A percentile compares a stretch with the other conserved stretches of the same genome.
phyloP scores from a whole-genome alignment of 2,888 invertebrate genomes.

The Drosophila mimetica region DNA sequence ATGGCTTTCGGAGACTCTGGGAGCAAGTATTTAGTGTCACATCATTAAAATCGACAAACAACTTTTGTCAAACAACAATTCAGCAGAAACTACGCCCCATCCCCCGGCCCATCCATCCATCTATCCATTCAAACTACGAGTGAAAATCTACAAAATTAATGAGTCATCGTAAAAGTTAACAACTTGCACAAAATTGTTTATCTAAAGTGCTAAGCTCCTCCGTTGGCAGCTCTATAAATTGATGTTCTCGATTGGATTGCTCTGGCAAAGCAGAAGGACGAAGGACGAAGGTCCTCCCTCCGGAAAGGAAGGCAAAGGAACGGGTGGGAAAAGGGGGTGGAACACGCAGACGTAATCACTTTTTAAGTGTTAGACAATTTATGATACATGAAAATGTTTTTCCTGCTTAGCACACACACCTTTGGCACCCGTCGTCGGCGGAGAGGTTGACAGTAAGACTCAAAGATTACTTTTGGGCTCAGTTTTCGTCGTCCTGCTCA shows the following conservation, averaged over 20 bases:
- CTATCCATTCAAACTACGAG: slow-evolving; percentile 20
- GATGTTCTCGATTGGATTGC: slow-evolving; percentile 57
- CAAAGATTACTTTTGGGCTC: slow-evolving; percentile 68
- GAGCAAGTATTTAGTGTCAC: slow-evolving; percentile 48
- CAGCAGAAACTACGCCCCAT: slow-evolving; percentile 53
- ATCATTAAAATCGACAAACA: slow-evolving; percentile 61
- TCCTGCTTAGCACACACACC: slow-evolving; percentile 45
- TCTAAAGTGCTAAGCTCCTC: slow-evolving; percentile 69
- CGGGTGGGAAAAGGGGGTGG: no score
- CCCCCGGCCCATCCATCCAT: background rate
- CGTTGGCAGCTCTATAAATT: slow-evolving; percentile 61
- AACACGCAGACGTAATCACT: slow-evolving; percentile 79
- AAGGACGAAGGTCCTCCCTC: slow-evolving; percentile 1
- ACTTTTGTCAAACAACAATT: slow-evolving; percentile 61
- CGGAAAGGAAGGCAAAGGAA: background rate
- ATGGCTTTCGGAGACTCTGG: background rate
- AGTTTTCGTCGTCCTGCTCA: slow-evolving; percentile 51
- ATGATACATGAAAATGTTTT: slow-evolving; percentile 77
- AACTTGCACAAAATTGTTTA: slow-evolving; percentile 78
- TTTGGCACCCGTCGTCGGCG: slow-evolving; percentile 11
- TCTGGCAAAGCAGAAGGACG: slow-evolving; percentile 5
- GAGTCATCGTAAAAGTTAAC: slow-evolving; percentile 80
- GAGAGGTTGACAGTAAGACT: slow-evolving; percentile 55
- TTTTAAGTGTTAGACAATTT: slow-evolving; percentile 80
- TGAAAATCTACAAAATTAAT: slow-evolving; percentile 68